Percentiles rank a stretch among this genome's conserved stretches.
Conservation (phyloP, 2,888 invertebrate genomes). For the Salticus scenicus region DNA sequence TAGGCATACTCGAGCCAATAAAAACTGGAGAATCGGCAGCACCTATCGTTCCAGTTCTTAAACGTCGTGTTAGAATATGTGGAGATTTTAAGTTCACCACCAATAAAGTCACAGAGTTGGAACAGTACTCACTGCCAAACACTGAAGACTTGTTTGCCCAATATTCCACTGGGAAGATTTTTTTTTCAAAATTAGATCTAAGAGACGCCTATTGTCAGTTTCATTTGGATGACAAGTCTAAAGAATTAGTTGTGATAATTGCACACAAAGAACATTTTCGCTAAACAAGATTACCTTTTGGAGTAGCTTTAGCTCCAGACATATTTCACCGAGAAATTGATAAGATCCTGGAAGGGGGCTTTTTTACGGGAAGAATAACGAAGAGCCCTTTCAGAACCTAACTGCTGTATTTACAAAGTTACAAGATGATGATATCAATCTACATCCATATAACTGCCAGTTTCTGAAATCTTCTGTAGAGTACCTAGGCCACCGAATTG, state of each 20-base stretch:
- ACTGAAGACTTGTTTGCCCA: no score
- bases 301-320: no score
- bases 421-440: no score
- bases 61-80: conserved; percentile 30
- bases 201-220: conserved; percentile 39
- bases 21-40: conserved; percentile 18
- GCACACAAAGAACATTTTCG: background rate
- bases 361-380: background rate
- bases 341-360: background rate
- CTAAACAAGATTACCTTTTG: background rate
- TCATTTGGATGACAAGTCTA: conserved; percentile 23
- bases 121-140: no score
- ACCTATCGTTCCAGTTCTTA: conserved; percentile 23
- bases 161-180: no score
- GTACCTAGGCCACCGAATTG: conserved; percentile 69
- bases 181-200: conserved; percentile 29
- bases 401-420: background rate
- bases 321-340: conserved; percentile 38
- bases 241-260: conserved; percentile 13
- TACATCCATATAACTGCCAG: conserved; percentile 70
- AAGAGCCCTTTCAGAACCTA: conserved; percentile 11
- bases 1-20: conserved; percentile 25
- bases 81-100: conserved; percentile 38
- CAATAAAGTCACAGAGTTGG: background rate
- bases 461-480: conserved; percentile 36